Percentiles rank a stretch among this genome's conserved stretches.
Evolutionary conservation across 2,113 vertebrate species (phyloP).

Genomic region (Sciurus niger): DNA sequence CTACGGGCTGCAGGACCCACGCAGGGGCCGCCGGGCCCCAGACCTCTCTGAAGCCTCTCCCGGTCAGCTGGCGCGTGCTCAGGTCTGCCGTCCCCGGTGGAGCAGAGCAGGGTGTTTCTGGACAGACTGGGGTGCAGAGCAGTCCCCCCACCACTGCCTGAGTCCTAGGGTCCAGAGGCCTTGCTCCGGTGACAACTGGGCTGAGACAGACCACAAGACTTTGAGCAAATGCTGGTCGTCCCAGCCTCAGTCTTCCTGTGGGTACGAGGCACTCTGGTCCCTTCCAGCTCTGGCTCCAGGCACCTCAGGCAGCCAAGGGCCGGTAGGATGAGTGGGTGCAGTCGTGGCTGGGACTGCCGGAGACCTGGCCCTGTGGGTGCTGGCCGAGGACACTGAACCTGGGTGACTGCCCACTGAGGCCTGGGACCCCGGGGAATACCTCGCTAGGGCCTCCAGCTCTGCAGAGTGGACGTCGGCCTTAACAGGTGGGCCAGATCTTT

Average conservation of each 20-base stretch:
- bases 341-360: accelerated
- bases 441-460: not conserved
- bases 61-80: too few species aligned
- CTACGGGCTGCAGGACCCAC: too few species aligned
- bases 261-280: accelerated
- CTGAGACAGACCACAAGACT: not conserved
- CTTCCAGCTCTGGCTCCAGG: not conserved
- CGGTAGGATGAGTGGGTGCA: not conserved
- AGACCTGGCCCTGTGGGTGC: accelerated
- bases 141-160: accelerated
- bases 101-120: not conserved
- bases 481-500: not conserved
- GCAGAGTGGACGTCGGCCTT: accelerated
- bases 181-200: not conserved
- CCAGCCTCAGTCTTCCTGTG: not conserved
- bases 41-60: too few species aligned
- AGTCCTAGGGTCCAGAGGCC: not conserved
- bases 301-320: not conserved
- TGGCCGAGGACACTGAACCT: not conserved
- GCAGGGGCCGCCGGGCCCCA: too few species aligned
- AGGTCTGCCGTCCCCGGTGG: not conserved
- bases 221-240: not conserved
- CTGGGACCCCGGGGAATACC: too few species aligned
- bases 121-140: not conserved
- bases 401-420: not conserved